These are phyloP conservation scores for Ciconia boyciana DNA, from an alignment of 2,113 vertebrate species.

Conservation along the genomic window DNA sequence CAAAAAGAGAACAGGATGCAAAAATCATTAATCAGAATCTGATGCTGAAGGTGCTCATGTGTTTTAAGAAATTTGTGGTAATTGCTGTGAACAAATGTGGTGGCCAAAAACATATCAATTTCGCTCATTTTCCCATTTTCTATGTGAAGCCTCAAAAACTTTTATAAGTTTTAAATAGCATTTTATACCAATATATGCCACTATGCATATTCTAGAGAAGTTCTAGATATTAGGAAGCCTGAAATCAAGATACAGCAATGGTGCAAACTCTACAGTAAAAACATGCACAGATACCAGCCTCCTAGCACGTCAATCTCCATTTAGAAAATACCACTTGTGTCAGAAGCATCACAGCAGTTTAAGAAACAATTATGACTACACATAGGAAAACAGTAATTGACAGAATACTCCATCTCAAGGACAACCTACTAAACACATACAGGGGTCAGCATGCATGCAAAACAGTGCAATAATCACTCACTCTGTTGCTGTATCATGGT, in stretches of 20 bases:
- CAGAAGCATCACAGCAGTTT: background rate
- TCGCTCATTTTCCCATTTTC: background rate
- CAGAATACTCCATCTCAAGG: background rate
- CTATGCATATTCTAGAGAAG: background rate
- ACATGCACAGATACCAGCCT: background rate
- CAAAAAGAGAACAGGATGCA: background rate
- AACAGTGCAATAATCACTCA: slow-evolving; percentile 54
- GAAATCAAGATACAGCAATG: background rate
- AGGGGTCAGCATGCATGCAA: background rate
- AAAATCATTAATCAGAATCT: background rate
- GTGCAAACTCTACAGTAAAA: background rate
- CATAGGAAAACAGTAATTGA: background rate
- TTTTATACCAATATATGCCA: background rate
- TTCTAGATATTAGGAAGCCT: background rate
- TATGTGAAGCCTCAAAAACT: background rate
- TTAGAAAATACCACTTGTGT: background rate
- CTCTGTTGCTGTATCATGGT: slow-evolving; percentile 96
- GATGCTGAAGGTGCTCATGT: background rate
- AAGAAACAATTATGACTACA: background rate
- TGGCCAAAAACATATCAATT: background rate
- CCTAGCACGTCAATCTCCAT: background rate
- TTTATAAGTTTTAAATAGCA: background rate
- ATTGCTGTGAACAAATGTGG: accelerated
- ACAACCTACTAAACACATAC: background rate
- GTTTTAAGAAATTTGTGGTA: background rate